Evolutionary conservation across 2,797 vertebrate genomes (phyloP).

Genomic region (Atherinosoma microstoma): DNA sequence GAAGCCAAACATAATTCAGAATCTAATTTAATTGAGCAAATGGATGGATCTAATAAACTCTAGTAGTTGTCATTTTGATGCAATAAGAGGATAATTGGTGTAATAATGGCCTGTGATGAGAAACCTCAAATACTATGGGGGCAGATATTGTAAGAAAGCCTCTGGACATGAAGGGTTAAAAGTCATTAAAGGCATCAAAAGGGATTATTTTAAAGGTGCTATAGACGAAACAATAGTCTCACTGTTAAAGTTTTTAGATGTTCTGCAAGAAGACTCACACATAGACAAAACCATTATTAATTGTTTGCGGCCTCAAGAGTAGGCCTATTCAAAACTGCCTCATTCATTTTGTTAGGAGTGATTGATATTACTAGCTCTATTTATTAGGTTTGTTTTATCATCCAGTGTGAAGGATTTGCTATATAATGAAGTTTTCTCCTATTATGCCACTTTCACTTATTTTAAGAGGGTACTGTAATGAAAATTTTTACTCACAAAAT

Average conservation of each 20-base stretch:
- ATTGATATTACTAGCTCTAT: not conserved
- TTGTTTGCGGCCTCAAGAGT: not conserved
- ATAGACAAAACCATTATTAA: slow-evolving; percentile 45
- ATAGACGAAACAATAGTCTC: slow-evolving; percentile 28
- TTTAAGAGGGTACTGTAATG: not conserved
- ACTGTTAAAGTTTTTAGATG: slow-evolving; percentile 23
- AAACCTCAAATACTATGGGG: not conserved
- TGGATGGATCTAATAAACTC: too few species aligned
- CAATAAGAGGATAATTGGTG: slow-evolving; percentile 35
- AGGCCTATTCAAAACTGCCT: not conserved
- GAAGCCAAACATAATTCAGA: not conserved
- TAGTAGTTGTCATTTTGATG: not conserved
- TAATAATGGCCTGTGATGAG: slow-evolving; percentile 25
- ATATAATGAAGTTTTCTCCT: not conserved
- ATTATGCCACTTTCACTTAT: not conserved
- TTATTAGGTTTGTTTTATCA: not conserved
- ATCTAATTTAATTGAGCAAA: not conserved
- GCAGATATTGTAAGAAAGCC: not conserved
- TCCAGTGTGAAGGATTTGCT: not conserved
- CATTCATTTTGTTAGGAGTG: not conserved
- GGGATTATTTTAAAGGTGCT: slow-evolving; percentile 46
- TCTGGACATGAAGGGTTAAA: slow-evolving; percentile 56
- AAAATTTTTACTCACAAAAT: not conserved
- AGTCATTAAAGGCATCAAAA: slow-evolving; percentile 51
- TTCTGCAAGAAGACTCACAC: slow-evolving; percentile 35